Evolutionary conservation across 2,888 invertebrate genomes (phyloP).

Genomic region (Anticlea derivata): DNA sequence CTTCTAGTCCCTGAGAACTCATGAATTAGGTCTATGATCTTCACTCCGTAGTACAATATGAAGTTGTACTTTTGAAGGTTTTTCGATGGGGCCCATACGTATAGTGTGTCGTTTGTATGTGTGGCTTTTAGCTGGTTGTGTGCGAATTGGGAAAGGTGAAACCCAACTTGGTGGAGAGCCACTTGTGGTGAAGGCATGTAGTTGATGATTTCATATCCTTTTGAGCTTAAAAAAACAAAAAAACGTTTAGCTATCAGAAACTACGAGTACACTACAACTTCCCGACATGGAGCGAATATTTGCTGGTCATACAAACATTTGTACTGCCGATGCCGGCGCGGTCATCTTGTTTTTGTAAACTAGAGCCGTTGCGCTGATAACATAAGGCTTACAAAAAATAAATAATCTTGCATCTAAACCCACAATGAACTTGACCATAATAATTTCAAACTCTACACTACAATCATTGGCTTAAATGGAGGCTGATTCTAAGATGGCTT

Average conservation of each 20-base stretch:
- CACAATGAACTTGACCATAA: no score
- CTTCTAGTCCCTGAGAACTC: conserved; percentile 57
- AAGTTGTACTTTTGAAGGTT: conserved; percentile 56
- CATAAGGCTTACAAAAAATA: no score
- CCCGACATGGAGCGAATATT: no score
- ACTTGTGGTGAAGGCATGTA: conserved; percentile 74
- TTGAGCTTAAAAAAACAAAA: conserved; percentile 45
- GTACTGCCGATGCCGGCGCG: no score
- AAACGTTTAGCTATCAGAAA: no score
- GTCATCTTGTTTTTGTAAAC: no score
- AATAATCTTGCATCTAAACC: no score
- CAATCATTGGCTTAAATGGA: no score
- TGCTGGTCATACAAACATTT: no score
- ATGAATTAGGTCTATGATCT: conserved; percentile 61
- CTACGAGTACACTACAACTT: no score
- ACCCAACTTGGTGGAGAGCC: conserved; percentile 64
- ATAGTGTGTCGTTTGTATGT: conserved; percentile 56
- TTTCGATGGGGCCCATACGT: conserved; percentile 63
- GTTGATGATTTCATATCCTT: conserved; percentile 54
- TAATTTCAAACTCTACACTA: no score
- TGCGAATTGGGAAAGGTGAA: conserved; percentile 64
- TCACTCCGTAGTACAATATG: conserved; percentile 60
- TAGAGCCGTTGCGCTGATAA: no score
- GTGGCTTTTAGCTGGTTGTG: conserved; percentile 43
- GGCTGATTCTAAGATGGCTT: conserved; percentile 1